Conservation (phyloP, 1,140 invertebrate genomes). For the Papilio xuthus region DNA sequence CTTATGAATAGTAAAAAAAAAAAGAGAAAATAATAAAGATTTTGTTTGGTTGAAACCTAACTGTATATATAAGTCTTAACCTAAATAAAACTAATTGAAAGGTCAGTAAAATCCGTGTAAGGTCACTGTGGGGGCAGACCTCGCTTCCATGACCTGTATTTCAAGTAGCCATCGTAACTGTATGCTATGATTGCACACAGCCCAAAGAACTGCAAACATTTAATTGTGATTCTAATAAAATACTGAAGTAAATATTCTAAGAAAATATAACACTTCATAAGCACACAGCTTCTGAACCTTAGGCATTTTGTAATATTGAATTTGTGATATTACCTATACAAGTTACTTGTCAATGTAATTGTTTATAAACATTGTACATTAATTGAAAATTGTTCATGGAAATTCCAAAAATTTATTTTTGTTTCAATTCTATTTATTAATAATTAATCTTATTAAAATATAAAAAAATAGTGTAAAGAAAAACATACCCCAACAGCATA, state of each 20-base stretch:
- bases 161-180: constrained; percentile 88
- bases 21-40: background rate
- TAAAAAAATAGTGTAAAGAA: constrained; percentile 30
- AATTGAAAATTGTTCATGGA: too few species aligned
- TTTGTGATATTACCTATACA: too few species aligned
- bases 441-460: too few species aligned
- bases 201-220: constrained; percentile 88
- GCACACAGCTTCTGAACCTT: background rate
- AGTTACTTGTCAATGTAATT: too few species aligned
- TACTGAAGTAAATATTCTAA: background rate
- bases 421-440: too few species aligned
- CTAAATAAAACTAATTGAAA: constrained; percentile 10
- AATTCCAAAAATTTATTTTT: too few species aligned
- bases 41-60: background rate
- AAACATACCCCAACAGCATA: constrained; percentile 73
- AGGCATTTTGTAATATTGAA: too few species aligned
- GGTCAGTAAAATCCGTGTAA: constrained; percentile 10
- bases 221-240: background rate
- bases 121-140: constrained; percentile 66
- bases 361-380: too few species aligned
- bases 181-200: constrained; percentile 89
- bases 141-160: constrained; percentile 67
- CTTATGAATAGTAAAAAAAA: background rate
- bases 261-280: background rate
- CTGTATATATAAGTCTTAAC: background rate